A percentile compares a stretch with the other conserved stretches of the same genome.
Conservation (phyloP, 2,888 invertebrate species). For the Euplexia lucipara region DNA sequence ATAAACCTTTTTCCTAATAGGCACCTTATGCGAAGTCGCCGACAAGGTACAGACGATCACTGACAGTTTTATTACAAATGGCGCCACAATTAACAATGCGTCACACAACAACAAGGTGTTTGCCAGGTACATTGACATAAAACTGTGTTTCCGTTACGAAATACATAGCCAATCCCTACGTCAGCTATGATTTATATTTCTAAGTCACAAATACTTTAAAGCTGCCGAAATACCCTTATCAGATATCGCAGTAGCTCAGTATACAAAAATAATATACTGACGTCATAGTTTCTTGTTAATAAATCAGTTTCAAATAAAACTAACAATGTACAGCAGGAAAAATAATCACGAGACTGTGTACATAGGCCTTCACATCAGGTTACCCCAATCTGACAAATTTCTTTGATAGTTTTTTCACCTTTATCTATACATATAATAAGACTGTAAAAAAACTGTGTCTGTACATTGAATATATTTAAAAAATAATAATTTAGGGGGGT, state of each 20-base stretch:
- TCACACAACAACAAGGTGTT: not conserved
- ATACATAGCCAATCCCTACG: slow-evolving; percentile 11
- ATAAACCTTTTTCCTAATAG: not conserved
- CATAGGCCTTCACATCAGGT: too few relatives aligned
- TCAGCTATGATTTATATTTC: slow-evolving; percentile 22
- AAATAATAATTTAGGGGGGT: too few relatives aligned
- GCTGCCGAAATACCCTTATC: slow-evolving; percentile 55
- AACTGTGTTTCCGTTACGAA: not conserved
- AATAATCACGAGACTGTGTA: slow-evolving; percentile 24
- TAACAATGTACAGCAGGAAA: slow-evolving; percentile 4
- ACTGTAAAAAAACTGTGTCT: too few relatives aligned
- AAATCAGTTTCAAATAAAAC: slow-evolving; percentile 48
- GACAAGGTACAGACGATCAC: slow-evolving; percentile 1
- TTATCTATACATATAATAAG: too few relatives aligned
- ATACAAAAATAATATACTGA: slow-evolving; percentile 39
- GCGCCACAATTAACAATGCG: not conserved
- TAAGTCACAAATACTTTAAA: slow-evolving; percentile 47
- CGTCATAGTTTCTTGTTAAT: slow-evolving; percentile 42
- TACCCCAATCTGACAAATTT: too few relatives aligned
- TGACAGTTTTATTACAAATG: slow-evolving; percentile 14
- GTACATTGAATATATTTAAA: too few relatives aligned
- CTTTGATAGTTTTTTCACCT: too few relatives aligned
- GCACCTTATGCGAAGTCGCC: not conserved
- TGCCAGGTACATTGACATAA: slow-evolving; percentile 2
- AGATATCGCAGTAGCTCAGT: slow-evolving; percentile 49